These are phyloP conservation scores for Peromyscus maniculatus DNA, from an alignment of 2,113 vertebrate species.

Conservation along the genomic window DNA sequence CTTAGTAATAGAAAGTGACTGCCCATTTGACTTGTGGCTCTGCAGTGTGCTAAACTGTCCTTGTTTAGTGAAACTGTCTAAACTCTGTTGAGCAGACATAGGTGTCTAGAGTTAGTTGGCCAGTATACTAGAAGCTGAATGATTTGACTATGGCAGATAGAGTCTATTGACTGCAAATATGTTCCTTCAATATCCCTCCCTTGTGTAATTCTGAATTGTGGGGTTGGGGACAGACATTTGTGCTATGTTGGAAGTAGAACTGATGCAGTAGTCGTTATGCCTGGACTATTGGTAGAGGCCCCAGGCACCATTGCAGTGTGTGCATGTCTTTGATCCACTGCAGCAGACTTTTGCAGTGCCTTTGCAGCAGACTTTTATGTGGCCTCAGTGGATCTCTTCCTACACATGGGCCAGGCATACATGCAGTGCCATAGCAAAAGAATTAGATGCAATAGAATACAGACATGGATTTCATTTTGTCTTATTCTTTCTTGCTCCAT, in stretches of 20 bases:
- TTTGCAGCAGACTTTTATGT: neutral
- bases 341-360: no score
- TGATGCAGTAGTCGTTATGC: neutral
- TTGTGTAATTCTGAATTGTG: neutral
- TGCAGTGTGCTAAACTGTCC: neutral
- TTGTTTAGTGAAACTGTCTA: neutral
- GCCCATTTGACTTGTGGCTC: neutral
- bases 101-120: neutral
- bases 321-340: no score
- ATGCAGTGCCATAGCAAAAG: neutral
- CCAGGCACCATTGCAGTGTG: no score
- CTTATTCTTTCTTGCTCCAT: constrained; percentile 6
- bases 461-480: neutral
- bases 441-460: neutral
- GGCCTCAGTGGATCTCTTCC: neutral
- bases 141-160: neutral
- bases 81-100: neutral
- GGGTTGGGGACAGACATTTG: neutral
- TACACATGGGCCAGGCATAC: neutral
- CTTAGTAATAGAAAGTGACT: neutral
- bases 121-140: neutral
- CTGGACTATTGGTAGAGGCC: neutral
- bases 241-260: neutral
- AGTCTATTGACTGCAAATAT: neutral
- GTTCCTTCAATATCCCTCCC: neutral